Base-by-base conservation (phyloP, 1,140 invertebrate genomes). In the Pinna nobilis region DNA sequence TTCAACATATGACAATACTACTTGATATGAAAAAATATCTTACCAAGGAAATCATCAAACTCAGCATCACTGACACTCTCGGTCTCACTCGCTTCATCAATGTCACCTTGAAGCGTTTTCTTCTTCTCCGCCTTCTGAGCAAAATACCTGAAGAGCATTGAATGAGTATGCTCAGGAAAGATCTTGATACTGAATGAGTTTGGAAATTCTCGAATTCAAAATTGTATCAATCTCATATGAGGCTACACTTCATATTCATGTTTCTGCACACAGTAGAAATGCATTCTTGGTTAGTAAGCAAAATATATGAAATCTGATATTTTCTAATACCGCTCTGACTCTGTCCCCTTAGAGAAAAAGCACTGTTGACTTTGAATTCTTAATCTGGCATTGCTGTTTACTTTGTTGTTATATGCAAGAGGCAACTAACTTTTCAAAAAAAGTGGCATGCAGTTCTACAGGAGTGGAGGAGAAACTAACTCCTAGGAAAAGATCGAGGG, bases 21-120 rank as follows among this genome's bases (percentile, higher is more conserved):
- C 73, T 68, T 13, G 60, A 72, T 37, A 71, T 68, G 47, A 5
- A 61, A 63, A 80, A 75, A n/a, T n/a, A n/a, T n/a, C n/a, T 84
- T 81, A 80, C 85, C 86, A 28, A 91, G 72, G 57, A 86, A 86
- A 5, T 78, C 69, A 70, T 91, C 93, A 88, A 98, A 98, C 85
- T 98, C 96, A 68, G 96, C 94, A 85, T 96, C 96, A 74, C 92
- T 93, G 2, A 98, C 93, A 81, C 95, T 96, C 49, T 94, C 94
- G 85, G 96, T 95, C 91, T 37, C 90, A 33, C 87, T 85, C 1
- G 91, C 90, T 49, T 88, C 84, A 13, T 33, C 39, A 7, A 55
- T 25, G 9, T 44, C 18, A 7, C 32, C 68, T 13, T 90, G 87
- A 15, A 55, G 79, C 9, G 90, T 88, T 33, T 78, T 81, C 28